Evolutionary conservation across 37 sponge, comb jelly and placozoan species (phyloP), one percentile per base, ranked within the genome.

Genomic region (Axinella damicornis): DNA sequence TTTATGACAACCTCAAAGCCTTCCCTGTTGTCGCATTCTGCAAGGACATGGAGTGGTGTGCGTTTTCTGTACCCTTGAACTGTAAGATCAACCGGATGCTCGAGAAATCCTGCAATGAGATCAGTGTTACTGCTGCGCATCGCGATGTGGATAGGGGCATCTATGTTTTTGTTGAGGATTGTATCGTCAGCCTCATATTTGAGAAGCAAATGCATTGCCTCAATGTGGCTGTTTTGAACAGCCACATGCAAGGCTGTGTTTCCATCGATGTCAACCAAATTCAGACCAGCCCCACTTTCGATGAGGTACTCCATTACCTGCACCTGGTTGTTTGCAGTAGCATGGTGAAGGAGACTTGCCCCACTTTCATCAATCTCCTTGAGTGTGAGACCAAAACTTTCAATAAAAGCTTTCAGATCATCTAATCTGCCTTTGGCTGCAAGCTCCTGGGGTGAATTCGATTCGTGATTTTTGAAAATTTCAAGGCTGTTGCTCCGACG

Each of bases 201-300:
- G 19, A 97, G 81, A 27, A 97, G 88, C 20, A 86, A 57, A 27
- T 80, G 53, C 22, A 84, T 33, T 16, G 88, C 79, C 38, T 81
- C 89, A 0, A 39, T 24, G 14, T 83, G 75, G 1, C 69, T 65
- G 32, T 89, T 62, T 0, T 27, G 18, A 28, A 78, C 83, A 34
- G 98, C 93, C 57, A 90, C 53, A 71, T 93, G 98, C n/a, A 97
- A 66, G 11, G 98, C 91, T 28, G 96, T 97, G 83, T 92, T 81
- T 5, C 95, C 95, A 28, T 93, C 56, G 5, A 82, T 76, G 53
- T 95, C 91, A 20, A 35, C 55, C 35, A 83, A 83, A 74, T 89
- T 79, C 27, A 91, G 25, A 20, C 82, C 46, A n/a, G 73, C 63
- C 15, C 93, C 93, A 55, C 81, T 86, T 35, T 89, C 82, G 18